Percentiles rank a stretch among this genome's conserved stretches.
phyloP scores from a whole-genome alignment of 2,113 vertebrate genomes.

The Calidris pygmaea region DNA sequence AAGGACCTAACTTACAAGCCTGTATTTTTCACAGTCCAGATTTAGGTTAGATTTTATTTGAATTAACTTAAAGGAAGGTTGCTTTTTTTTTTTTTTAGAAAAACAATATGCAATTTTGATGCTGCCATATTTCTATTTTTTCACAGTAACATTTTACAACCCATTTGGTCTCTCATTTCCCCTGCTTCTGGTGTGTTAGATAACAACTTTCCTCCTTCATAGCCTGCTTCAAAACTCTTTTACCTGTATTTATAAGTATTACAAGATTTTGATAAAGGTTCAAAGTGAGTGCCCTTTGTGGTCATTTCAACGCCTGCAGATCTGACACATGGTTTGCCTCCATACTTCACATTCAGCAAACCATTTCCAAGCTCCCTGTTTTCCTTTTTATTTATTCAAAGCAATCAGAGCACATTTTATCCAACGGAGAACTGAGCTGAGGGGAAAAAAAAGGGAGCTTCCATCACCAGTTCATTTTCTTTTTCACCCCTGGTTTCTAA shows the following conservation, averaged over 20 bases:
- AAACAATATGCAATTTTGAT: background rate
- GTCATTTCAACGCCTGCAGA: background rate
- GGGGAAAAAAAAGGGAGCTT: accelerated
- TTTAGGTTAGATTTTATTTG: background rate
- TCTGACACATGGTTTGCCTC: background rate
- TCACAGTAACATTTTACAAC: background rate
- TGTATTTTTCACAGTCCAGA: background rate
- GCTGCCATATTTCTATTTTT: accelerated
- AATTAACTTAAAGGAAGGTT: background rate
- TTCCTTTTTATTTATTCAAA: background rate
- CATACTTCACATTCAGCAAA: background rate
- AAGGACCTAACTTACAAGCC: background rate
- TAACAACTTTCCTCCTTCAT: background rate
- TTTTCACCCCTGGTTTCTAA: background rate
- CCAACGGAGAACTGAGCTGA: background rate
- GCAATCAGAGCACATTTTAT: background rate
- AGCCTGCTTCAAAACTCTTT: background rate
- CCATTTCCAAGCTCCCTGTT: background rate
- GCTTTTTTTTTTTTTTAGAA: background rate
- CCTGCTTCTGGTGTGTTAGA: accelerated
- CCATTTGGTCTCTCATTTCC: background rate
- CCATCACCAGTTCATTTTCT: background rate
- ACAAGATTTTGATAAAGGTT: background rate
- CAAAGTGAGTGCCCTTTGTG: background rate
- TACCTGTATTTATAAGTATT: background rate